These are phyloP conservation scores for Troides oblongomaculatus DNA, from an alignment of 2,888 invertebrate genomes.

Conservation along the genomic window DNA sequence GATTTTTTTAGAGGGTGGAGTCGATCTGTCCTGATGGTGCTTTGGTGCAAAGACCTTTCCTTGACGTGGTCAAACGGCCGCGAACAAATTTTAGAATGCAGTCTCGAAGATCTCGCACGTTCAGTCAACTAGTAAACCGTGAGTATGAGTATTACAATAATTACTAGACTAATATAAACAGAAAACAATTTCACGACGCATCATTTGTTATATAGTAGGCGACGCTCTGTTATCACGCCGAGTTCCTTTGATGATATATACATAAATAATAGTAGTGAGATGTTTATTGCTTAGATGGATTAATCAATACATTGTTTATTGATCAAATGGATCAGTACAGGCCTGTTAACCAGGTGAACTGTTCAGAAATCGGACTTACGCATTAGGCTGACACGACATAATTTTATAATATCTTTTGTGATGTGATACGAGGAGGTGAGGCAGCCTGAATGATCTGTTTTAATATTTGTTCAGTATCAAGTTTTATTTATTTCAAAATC, in stretches of 20 bases:
- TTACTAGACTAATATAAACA: background rate
- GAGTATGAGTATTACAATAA: constrained; percentile 2
- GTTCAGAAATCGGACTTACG: background rate
- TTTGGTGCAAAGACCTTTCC: constrained; percentile 3
- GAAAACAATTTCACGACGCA: too few relatives aligned
- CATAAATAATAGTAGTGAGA: too few relatives aligned
- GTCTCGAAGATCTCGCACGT: constrained; percentile 1
- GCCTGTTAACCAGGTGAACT: constrained; percentile 18
- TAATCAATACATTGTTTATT: constrained; percentile 12
- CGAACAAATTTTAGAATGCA: constrained; percentile 5
- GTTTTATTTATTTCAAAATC: too few relatives aligned
- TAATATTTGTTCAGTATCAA: too few relatives aligned
- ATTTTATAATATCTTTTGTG: too few relatives aligned
- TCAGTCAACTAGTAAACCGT: constrained; percentile 11
- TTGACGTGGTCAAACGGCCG: constrained; percentile 10
- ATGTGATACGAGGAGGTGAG: too few relatives aligned
- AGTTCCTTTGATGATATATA: too few relatives aligned
- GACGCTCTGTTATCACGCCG: too few relatives aligned
- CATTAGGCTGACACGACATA: too few relatives aligned
- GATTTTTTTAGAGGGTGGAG: constrained; percentile 14
- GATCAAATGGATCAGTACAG: constrained; percentile 6
- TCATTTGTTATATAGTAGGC: too few relatives aligned
- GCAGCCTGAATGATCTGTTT: too few relatives aligned
- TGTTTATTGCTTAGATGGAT: too few relatives aligned
- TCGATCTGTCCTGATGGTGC: constrained; percentile 7